A percentile compares a stretch with the other conserved stretches of the same genome.
Conservation (phyloP, 2,797 vertebrate species). For the Diplodus puntazzo region DNA sequence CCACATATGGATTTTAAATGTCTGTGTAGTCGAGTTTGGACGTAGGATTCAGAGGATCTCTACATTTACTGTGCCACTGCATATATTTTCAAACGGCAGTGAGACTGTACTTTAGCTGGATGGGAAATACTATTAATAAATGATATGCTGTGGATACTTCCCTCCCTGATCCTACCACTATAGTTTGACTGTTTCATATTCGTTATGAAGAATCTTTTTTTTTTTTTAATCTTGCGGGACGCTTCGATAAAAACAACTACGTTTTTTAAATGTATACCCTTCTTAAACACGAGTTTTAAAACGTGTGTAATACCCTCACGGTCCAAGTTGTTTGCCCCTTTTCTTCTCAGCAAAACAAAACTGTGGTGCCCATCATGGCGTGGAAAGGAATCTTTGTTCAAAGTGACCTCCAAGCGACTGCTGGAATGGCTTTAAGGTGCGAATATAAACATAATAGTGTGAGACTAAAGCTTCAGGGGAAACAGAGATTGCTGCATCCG, state of each 20-base stretch:
- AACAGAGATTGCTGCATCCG: slow-evolving; percentile 21
- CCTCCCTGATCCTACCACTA: slow-evolving; percentile 56
- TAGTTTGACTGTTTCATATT: slow-evolving; percentile 51
- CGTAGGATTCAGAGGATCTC: slow-evolving; percentile 19
- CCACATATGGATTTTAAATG: slow-evolving; percentile 48
- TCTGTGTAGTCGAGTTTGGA: slow-evolving; percentile 39
- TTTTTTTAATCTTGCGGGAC: slow-evolving; percentile 29
- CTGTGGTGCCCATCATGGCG: slow-evolving; percentile 2
- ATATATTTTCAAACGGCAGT: slow-evolving; percentile 52
- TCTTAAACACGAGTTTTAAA: slow-evolving; percentile 43
- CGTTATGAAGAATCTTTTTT: slow-evolving; percentile 24
- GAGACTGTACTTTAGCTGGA: slow-evolving; percentile 40
- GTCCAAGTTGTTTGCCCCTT: slow-evolving; percentile 34
- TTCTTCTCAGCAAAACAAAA: slow-evolving; percentile 45
- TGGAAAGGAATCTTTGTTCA: slow-evolving; percentile 27
- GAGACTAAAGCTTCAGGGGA: slow-evolving; percentile 37
- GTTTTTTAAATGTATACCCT: slow-evolving; percentile 36
- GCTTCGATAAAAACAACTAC: slow-evolving; percentile 36
- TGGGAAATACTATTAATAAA: slow-evolving; percentile 74
- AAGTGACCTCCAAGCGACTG: slow-evolving; percentile 53
- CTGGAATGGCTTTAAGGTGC: slow-evolving; percentile 48
- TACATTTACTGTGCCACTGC: slow-evolving; percentile 41
- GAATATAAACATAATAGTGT: slow-evolving; percentile 60
- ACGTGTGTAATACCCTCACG: neutral
- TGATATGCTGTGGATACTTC: slow-evolving; percentile 65